Evolutionary conservation across 2,888 invertebrate genomes (phyloP), one percentile per base, ranked within the genome.

Genomic region (Malachius bipustulatus): DNA sequence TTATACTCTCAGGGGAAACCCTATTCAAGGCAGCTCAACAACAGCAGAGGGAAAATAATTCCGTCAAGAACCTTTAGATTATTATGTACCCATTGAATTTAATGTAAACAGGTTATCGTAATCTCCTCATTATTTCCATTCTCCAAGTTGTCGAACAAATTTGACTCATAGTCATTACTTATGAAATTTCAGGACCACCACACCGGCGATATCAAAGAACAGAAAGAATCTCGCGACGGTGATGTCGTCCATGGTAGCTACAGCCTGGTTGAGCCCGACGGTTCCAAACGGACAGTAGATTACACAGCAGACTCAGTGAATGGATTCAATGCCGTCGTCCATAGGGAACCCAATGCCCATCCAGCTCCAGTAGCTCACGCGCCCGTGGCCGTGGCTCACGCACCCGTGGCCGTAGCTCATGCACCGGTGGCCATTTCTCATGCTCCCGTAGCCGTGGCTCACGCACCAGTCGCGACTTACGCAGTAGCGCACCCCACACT

Each of bases 381-480:
- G 10, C 39, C 43, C 27, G 30, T 41, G 16, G 44, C 49, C 27
- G 40, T 46, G 16, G 48, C 45, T 14, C 45, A 47, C 40, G 43
- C 49, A 34, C 47, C 51, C 32, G 30, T 46, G 14, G 42, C 47
- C 46, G 32, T 57, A 49, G 60, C 53, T 53, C 67, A 24, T 60
- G 66, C 50, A 58, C 66, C 47, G 51, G 36, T 46, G 6, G 45
- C 52, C 11, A 36, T 47, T 4, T 47, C 49, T 11, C 45, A 47
- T 27, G 47, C 48, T 26, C 49, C 49, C 3, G 24, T 44, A n/a
- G 34, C 38, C 11, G 16, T 36, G 4, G 34, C 40, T 11, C 42
- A 44, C 9, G 39, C 38, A 24, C 41, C 46, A 6, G n/a, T 40
- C 6, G 24, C 12, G 27, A 35, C 28, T 27, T 35, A 26, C 35